A percentile compares a stretch with the other conserved stretches of the same genome.
Evolutionary conservation across 2,113 vertebrate genomes (phyloP).

Genomic region (Orycteropus afer): DNA sequence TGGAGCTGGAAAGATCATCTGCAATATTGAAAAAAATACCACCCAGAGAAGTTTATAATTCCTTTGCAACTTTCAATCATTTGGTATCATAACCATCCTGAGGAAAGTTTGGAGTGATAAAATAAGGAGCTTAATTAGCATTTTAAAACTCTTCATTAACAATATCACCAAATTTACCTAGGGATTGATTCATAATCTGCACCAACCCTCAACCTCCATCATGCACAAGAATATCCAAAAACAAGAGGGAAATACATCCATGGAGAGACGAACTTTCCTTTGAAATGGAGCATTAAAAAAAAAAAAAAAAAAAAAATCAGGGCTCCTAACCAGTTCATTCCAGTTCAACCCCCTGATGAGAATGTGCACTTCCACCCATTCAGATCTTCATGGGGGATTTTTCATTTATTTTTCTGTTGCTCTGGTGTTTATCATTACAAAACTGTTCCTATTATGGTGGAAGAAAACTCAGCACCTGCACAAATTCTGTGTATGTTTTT

Average conservation of each 20-base stretch:
- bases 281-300: slow-evolving; percentile 11
- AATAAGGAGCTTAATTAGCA: slow-evolving; percentile 52
- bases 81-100: slow-evolving; percentile 75
- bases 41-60: slow-evolving; percentile 79
- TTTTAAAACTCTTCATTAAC: slow-evolving; percentile 60
- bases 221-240: slow-evolving; percentile 21
- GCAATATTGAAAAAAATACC: slow-evolving; percentile 80
- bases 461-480: too few species aligned
- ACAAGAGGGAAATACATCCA: background rate
- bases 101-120: slow-evolving; percentile 79
- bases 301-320: background rate
- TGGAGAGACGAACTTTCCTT: slow-evolving; percentile 19
- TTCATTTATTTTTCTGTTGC: too few species aligned
- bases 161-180: slow-evolving; percentile 40
- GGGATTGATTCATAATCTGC: background rate
- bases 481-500: too few species aligned
- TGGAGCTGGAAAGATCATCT: slow-evolving; percentile 80
- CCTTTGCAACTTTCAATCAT: slow-evolving; percentile 84
- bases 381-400: too few species aligned
- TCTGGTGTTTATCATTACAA: too few species aligned
- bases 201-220: background rate
- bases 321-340: background rate
- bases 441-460: too few species aligned
- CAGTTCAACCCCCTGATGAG: background rate
- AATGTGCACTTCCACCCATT: background rate